These are phyloP conservation scores for Hypselothyrea guttata DNA, from an alignment of 2,888 invertebrate species.

Conservation along the genomic window DNA sequence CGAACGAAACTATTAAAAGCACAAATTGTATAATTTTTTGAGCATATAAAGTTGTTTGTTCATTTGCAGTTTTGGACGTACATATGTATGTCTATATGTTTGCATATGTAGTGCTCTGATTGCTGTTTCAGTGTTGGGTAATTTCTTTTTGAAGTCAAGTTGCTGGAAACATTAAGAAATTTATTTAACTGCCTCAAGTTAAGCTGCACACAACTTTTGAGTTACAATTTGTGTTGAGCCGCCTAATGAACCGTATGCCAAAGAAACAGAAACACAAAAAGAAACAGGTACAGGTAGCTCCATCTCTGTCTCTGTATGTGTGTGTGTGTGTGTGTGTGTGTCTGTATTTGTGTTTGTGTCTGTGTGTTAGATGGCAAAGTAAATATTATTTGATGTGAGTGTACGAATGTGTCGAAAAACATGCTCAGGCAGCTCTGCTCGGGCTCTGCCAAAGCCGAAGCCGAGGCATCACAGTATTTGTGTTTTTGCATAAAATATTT, in stretches of 20 bases:
- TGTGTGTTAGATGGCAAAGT: conserved; percentile 45
- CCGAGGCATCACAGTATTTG: conserved; percentile 34
- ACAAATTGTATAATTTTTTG: background rate
- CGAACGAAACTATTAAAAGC: background rate
- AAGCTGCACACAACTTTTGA: conserved; percentile 49
- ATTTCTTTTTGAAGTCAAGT: conserved; percentile 33
- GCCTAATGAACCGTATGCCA: conserved; percentile 66
- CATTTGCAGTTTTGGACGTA: conserved; percentile 13
- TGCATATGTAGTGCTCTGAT: conserved; percentile 1
- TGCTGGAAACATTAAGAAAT: conserved; percentile 41
- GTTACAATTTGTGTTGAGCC: conserved; percentile 46
- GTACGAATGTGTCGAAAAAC: conserved; percentile 66
- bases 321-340: conserved; percentile 9
- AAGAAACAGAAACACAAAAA: too few relatives aligned
- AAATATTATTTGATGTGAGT: conserved; percentile 71
- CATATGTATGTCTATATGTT: background rate
- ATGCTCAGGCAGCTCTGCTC: conserved; percentile 59
- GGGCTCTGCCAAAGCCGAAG: conserved; percentile 18
- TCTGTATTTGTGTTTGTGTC: conserved; percentile 18
- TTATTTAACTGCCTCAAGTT: conserved; percentile 58
- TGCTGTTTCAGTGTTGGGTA: conserved; percentile 13
- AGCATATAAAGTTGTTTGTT: conserved; percentile 3
- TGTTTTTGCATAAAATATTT: conserved; percentile 75
- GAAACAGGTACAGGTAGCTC: conserved; percentile 14
- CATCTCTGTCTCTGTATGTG: conserved; percentile 5